phyloP scores from a whole-genome alignment of 23 tunicate genomes.

The Clavelina lepadiformis region DNA sequence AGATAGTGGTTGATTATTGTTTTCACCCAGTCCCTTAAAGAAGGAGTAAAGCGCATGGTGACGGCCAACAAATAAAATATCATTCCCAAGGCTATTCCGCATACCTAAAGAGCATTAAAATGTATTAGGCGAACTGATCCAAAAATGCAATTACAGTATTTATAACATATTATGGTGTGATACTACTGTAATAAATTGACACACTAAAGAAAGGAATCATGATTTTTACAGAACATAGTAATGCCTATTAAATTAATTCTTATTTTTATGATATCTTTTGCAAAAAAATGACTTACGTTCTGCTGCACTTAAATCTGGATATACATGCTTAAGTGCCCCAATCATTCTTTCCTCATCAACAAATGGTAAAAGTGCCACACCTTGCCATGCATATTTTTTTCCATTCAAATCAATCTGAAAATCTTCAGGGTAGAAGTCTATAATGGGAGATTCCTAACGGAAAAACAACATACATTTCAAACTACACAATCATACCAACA shows the following conservation, averaged over 20 bases:
- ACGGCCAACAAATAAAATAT: constrained; percentile 64
- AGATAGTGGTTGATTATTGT: constrained; percentile 18
- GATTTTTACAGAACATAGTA: too few relatives aligned
- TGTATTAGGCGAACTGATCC: neutral
- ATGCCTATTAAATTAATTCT: too few relatives aligned
- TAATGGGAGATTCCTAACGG: constrained; percentile 80
- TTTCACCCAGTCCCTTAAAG: constrained; percentile 65
- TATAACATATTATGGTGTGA: too few relatives aligned
- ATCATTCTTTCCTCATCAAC: constrained; percentile 95
- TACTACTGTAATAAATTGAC: neutral
- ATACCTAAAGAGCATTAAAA: constrained; percentile 25
- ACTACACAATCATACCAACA: neutral
- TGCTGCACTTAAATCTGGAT: constrained; percentile 52
- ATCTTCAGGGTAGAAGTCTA: constrained; percentile 95
- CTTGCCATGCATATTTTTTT: constrained; percentile 98
- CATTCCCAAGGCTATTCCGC: constrained; percentile 78
- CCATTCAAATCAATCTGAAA: constrained; percentile 93
- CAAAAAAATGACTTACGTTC: constrained; percentile 67
- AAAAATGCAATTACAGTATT: neutral
- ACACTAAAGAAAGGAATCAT: neutral
- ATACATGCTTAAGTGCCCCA: constrained; percentile 53
- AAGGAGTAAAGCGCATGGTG: constrained; percentile 69
- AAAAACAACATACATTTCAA: too few relatives aligned
- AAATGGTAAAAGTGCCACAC: constrained; percentile 97
- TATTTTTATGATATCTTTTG: too few relatives aligned